Base-by-base conservation (phyloP, 2,888 invertebrate genomes). In the Synergus umbraculus region DNA sequence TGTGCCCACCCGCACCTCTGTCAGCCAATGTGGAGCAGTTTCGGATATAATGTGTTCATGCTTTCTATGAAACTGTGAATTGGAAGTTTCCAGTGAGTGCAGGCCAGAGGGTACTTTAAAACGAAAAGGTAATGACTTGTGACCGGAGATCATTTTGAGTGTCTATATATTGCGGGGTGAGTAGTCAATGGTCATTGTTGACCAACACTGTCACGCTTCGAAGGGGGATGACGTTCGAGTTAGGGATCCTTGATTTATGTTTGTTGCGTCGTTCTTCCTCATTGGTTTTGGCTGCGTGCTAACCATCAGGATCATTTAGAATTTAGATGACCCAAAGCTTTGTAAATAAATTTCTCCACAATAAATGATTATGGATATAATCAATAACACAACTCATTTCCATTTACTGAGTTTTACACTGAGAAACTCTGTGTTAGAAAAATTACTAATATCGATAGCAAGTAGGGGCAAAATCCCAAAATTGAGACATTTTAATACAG, bases 81-180 rank as follows among this genome's bases (percentile, higher is more conserved):
- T 73, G 54, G 15, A 69, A 54, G 29, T 69, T 69, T 54, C 8
- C 37, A 73, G 18, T 49, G 73, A 37, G 49, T 37, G 54, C 54
- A 37, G 44, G 66, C 65, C 49, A 22, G 54, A 22, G 79, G 78
- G 78, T 86, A 85, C 84, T 90, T 89, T 89, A 90, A 91, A 91
- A 90, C 89, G 90, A 91, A 90, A 91, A 91, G 89, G 89, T 90
- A 91, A 92, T 91, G 92, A 90, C 90, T 91, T 89, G 91, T 91
- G 91, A 92, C 90, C 89, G 90, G 88, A 88, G 89, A 91, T 91
- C 89, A 90, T 91, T 91, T 90, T 85, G 88, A 90, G 88, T 88
- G 88, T 87, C 83, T 86, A 85, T 80, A 83, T 79, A 85, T 86
- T 37, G 37, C 82, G 83, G 86, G 86, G 85, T 83, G 80, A 87